Evolutionary conservation across 2,797 vertebrate species (phyloP).

Genomic region (Miichthys miiuy): DNA sequence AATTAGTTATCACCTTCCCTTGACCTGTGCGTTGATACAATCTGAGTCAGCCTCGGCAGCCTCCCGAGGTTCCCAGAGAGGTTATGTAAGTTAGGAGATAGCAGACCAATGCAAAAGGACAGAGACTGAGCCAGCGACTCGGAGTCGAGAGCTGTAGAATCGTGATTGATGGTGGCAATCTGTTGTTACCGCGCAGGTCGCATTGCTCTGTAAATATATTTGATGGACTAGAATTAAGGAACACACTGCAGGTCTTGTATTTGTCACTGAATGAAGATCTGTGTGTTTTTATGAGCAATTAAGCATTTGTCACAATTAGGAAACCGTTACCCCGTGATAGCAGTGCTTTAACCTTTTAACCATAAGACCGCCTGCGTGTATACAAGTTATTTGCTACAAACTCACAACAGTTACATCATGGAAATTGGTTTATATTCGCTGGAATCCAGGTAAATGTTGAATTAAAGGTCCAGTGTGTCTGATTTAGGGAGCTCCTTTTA

Average conservation of each 20-base stretch:
- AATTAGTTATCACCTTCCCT: conserved; percentile 70
- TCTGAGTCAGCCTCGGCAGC: conserved; percentile 46
- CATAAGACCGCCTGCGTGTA: background rate
- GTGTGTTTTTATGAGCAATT: conserved; percentile 14
- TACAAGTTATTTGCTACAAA: background rate
- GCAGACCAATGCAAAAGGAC: conserved; percentile 31
- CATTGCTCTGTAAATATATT: conserved; percentile 36
- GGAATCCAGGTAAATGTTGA: background rate
- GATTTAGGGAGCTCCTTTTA: no score
- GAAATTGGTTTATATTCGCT: background rate
- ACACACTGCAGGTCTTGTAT: background rate
- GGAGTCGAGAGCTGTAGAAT: conserved; percentile 26
- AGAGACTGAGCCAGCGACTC: background rate
- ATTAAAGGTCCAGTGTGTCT: no score
- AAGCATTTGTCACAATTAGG: background rate
- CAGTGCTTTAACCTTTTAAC: background rate
- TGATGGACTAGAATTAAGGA: conserved; percentile 25
- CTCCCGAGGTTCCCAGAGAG: conserved; percentile 45
- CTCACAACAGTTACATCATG: background rate
- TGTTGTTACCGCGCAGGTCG: conserved; percentile 32
- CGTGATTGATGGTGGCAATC: conserved; percentile 64
- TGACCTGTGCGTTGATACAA: conserved; percentile 67
- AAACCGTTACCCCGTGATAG: rapidly evolving
- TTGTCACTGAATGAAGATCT: conserved; percentile 7
- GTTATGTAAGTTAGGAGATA: conserved; percentile 66